A percentile compares a stretch with the other conserved stretches of the same genome.
These are phyloP conservation scores for Capitulum mitella DNA, from an alignment of 2,888 invertebrate genomes.

Conservation along the genomic window DNA sequence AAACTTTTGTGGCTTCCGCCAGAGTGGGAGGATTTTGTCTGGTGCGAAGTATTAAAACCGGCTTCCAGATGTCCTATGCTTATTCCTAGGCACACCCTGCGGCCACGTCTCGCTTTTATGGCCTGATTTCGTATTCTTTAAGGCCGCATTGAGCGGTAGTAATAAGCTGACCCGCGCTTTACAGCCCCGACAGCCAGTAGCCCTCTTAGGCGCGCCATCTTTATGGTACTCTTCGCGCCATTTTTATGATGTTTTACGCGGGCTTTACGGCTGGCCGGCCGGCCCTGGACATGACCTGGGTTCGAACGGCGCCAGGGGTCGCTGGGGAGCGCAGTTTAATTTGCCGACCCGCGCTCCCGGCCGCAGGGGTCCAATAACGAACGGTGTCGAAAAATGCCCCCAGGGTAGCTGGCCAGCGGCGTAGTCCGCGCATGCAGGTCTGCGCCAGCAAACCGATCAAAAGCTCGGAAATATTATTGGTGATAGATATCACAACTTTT, in stretches of 20 bases:
- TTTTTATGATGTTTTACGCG: conserved; percentile 18
- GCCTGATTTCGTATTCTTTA: neutral
- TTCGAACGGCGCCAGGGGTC: neutral
- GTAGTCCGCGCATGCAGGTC: no score
- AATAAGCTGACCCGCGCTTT: neutral
- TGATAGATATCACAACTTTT: no score
- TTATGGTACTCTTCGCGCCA: conserved; percentile 17
- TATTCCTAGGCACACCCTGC: neutral
- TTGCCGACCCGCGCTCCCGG: neutral
- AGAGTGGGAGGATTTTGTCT: neutral
- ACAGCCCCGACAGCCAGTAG: neutral
- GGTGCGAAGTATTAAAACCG: neutral
- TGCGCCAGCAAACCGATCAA: no score
- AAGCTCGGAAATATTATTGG: no score
- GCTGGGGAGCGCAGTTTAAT: neutral
- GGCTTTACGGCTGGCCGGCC: neutral
- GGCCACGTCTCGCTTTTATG: neutral
- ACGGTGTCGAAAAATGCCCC: neutral
- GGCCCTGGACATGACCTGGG: neutral
- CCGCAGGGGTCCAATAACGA: neutral
- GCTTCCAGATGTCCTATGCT: neutral
- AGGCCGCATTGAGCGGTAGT: neutral
- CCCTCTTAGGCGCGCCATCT: neutral
- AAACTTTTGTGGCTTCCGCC: conserved; percentile 10
- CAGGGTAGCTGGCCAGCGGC: neutral